Evolutionary conservation across 2,797 vertebrate genomes (phyloP), one percentile per base, ranked within the genome.

Genomic region (Pseudochirops cupreus): DNA sequence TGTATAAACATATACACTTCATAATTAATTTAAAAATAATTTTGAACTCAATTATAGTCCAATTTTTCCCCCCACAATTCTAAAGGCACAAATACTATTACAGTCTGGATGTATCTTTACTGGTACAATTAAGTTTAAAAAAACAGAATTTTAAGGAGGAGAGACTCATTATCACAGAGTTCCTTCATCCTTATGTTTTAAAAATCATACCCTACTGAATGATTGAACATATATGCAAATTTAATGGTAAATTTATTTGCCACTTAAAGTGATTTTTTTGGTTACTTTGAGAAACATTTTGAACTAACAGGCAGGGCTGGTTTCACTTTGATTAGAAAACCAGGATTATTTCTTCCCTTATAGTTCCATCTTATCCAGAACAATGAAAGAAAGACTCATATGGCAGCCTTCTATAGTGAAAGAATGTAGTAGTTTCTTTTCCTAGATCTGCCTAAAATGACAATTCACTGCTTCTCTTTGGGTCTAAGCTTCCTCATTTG

Each of bases 51-150:
- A n/a, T 6, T 13, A 93, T 29, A 92, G 93, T 94, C 29, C 96
- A 93, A 96, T 91, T 94, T 92, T 95, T 95, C 1, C 26, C 26
- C 26, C 9, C 95, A 97, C 97, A 96, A 94, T 95, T 90, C 91
- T 57, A 87, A 29, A 94, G 94, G 93, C 91, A 95, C 90, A 96
- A 91, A 94, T n/a, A 91, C 57, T 94, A 89, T 95, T 96, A 92
- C 91, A 91, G 67, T 96, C 93, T 97, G 53, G 11, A 28, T 94
- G 56, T 21, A 59, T 97, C 59, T 74, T 97, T 94, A 93, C 90
- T 92, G 56, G 55, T 67, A 21, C 67, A 93, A 95, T 95, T 93
- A 90, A 89, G 39, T 93, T 91, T 95, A 87, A 92, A 96, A 58
- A 92, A 92, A 91, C 24, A 95, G 82, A 26, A 5, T 90, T 95